A percentile compares a stretch with the other conserved stretches of the same genome.
phyloP scores from a whole-genome alignment of 2,113 vertebrate genomes.

The Paedocypris sp. region DNA sequence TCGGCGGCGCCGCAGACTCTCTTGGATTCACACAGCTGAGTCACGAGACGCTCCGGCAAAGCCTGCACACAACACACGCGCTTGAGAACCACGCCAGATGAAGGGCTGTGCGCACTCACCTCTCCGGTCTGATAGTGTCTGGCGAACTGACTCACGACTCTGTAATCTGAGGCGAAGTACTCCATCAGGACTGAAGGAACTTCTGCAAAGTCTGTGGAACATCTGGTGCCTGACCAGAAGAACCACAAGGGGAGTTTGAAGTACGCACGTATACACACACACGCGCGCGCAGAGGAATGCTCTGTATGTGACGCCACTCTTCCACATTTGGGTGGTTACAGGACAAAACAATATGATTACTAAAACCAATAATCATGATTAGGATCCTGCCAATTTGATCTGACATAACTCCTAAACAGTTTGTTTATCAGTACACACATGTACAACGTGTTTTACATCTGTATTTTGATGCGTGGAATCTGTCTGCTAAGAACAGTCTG shows the following conservation, averaged over 20 bases:
- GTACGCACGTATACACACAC: no score
- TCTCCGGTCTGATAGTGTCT: constrained; percentile 89
- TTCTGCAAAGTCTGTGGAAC: constrained; percentile 92
- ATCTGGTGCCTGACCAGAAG: constrained; percentile 74
- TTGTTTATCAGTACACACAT: no score
- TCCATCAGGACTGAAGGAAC: constrained; percentile 96
- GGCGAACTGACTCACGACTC: constrained; percentile 87
- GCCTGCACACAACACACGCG: constrained; percentile 51
- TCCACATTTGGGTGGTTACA: no score
- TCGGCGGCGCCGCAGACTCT: constrained; percentile 87
- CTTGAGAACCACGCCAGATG: not conserved
- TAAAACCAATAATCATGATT: no score
- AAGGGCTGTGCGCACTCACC: constrained; percentile 54
- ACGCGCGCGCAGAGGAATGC: no score
- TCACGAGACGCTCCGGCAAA: constrained; percentile 79
- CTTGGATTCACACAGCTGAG: constrained; percentile 86
- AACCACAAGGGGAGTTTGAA: not conserved
- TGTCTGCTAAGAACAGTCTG: no score
- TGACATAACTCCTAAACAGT: no score
- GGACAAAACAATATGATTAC: no score
- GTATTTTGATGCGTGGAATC: no score
- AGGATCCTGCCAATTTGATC: no score
- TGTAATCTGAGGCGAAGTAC: constrained; percentile 89
- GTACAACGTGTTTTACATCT: no score
- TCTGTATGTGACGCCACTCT: no score